Evolutionary conservation across 2,797 vertebrate species (phyloP).

Genomic region (Tapera naevia): DNA sequence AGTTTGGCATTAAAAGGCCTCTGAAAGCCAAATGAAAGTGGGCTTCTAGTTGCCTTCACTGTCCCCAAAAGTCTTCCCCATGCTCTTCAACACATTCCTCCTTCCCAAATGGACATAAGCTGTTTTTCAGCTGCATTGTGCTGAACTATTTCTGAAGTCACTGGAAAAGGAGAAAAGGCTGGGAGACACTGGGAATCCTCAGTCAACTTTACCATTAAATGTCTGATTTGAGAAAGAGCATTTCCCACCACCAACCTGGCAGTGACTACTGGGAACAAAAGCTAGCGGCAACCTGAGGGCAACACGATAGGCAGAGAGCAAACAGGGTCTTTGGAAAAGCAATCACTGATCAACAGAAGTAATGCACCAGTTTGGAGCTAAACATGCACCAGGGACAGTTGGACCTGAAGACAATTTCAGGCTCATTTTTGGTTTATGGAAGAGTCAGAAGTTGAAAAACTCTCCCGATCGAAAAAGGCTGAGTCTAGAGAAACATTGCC

Average conservation of each 20-base stretch:
- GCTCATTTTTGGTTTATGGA: background rate
- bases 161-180: background rate
- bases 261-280: background rate
- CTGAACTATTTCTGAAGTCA: background rate
- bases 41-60: background rate
- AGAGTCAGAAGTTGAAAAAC: background rate
- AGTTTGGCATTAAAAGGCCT: background rate
- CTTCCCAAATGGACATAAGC: accelerated
- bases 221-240: background rate
- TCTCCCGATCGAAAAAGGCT: background rate
- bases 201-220: background rate
- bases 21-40: background rate
- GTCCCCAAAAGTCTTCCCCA: background rate
- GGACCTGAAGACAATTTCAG: background rate
- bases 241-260: background rate
- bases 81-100: background rate
- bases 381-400: background rate
- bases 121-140: background rate
- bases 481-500: background rate
- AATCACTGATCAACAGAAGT: background rate
- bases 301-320: background rate
- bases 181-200: background rate
- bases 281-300: background rate
- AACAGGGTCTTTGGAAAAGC: background rate
- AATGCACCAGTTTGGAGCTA: background rate